Evolutionary conservation across 2,113 vertebrate species (phyloP), one percentile per base, ranked within the genome.

Genomic region (Pitta sordida): DNA sequence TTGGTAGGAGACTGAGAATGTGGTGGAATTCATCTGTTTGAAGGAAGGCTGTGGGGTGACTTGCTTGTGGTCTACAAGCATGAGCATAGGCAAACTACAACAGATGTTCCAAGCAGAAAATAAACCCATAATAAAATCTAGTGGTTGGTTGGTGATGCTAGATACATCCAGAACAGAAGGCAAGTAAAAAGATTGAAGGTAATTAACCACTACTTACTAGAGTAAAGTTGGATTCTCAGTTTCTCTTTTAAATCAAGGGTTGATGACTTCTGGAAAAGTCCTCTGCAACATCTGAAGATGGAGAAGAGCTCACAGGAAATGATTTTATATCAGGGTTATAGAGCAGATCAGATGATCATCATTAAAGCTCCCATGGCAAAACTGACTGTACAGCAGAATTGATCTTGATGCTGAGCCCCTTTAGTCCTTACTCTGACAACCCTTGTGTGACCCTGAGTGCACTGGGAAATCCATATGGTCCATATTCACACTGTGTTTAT

Each of bases 61-160:
- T 94, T 93, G 71, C 32, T 90, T 93, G 94, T 3, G 70, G 82
- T 96, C 70, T 91, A 36, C 94, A 92, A 94, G 91, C 91, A 93
- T 69, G 92, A 94, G 87, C 89, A 91, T 8, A 84, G 94, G 82
- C 70, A 92, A 94, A 93, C 87, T 20, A n/a, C 46, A 94, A 69
- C 91, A 95, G 92, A 96, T 93, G 91, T 86, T 91, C 84, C 86
- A 89, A 93, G 78, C 37, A 95, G 89, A 94, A 95, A 95, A 90
- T 65, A 82, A 93, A 89, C 81, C 65, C 41, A 30, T 95, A 94
- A 94, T 86, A 96, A 95, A 87, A 91, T 91, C 74, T 83, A 85
- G 91, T 55, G 89, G 91, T 92, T 94, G 77, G 62, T 36, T 94
- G 89, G 84, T 94, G 93, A 73, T 89, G 78, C 58, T 91, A 69